Base-by-base conservation (phyloP, 2,888 invertebrate genomes). In the Plutella xylostella region DNA sequence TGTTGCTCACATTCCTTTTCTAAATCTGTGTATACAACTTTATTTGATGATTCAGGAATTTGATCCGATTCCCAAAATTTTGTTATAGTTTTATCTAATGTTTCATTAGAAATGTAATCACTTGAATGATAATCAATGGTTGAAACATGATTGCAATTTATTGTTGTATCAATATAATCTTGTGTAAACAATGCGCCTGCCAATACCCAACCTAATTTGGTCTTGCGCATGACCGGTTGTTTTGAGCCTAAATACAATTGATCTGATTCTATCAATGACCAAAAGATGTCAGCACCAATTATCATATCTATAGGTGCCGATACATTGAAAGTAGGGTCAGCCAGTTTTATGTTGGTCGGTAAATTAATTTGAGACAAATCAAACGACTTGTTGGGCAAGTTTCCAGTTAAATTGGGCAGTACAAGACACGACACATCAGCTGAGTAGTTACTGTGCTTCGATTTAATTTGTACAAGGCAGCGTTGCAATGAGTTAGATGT, bases 291-390 rank as follows among this genome's bases (percentile, higher is more conserved):
- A 12, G 35, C 35, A 11, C 35, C 18, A 17, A 35, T 17, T 35
- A 17, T 17, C n/a, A 43, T 31, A 21, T 38, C 44, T 38, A 44
- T 30, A 14, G 25, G 28, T 28, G 44, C 33, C 19, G 44, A 38
- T 33, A 25, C 18, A 18, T 21, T 28, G 20, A 37, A 43, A 14
- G 25, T 38, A 11, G 40, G 34, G 19, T 45, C 45, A n/a, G 45
- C 45, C 39, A 45, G 33, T 31, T 11, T 9, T 4, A 45, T 33
- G 17, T 39, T 31, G 21, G 30, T 39, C 11, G 45, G 45, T 15
- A 45, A 17, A 31, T 45, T 39, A 20, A 45, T 15, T 39, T 28
- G 20, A 28, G 28, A 20, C 28, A 38, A 20, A 14, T 33, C 33
- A 9, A 39, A n/a, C 18, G 9, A 18, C 4, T 35, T 7, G 17